These are phyloP conservation scores for Coelinius sp. DNA, from an alignment of 2,888 invertebrate species.

Conservation along the genomic window DNA sequence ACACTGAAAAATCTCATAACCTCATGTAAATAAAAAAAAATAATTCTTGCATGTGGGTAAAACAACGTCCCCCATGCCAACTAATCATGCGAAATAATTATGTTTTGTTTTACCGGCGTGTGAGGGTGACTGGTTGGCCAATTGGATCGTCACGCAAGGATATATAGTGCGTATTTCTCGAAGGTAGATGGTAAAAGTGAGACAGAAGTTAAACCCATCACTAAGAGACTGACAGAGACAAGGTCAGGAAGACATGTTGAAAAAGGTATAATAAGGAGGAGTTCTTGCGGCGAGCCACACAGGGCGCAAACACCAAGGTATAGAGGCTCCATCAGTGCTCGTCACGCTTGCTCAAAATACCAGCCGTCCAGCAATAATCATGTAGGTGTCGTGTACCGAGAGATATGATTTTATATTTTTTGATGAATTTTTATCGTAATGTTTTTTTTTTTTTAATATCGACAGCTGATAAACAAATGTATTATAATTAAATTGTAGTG, in stretches of 20 bases:
- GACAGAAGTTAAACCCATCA: conserved; percentile 5
- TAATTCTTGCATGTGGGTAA: conserved; percentile 38
- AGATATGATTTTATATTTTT: neutral
- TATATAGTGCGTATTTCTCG: conserved; percentile 26
- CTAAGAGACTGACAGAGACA: conserved; percentile 18
- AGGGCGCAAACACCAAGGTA: conserved; percentile 56
- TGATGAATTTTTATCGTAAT: neutral
- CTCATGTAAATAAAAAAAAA: conserved; percentile 12
- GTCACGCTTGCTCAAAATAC: conserved; percentile 67
- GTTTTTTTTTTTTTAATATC: neutral
- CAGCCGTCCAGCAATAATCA: conserved; percentile 59
- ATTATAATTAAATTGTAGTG: neutral
- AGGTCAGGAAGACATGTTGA: conserved; percentile 45
- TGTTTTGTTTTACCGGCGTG: conserved; percentile 64
- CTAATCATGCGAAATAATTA: conserved; percentile 69
- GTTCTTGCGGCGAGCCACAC: conserved; percentile 64
- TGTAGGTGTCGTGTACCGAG: conserved; percentile 43
- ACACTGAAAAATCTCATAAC: neutral
- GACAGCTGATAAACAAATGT: neutral
- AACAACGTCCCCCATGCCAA: conserved; percentile 48
- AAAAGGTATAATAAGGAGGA: conserved; percentile 54
- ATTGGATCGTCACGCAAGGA: conserved; percentile 63
- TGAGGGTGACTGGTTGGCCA: conserved; percentile 59
- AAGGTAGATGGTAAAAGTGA: conserved; percentile 33
- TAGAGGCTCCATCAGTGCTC: conserved; percentile 62